Evolutionary conservation across 2,888 invertebrate species (phyloP).

Genomic region (Oeneis ivallda): DNA sequence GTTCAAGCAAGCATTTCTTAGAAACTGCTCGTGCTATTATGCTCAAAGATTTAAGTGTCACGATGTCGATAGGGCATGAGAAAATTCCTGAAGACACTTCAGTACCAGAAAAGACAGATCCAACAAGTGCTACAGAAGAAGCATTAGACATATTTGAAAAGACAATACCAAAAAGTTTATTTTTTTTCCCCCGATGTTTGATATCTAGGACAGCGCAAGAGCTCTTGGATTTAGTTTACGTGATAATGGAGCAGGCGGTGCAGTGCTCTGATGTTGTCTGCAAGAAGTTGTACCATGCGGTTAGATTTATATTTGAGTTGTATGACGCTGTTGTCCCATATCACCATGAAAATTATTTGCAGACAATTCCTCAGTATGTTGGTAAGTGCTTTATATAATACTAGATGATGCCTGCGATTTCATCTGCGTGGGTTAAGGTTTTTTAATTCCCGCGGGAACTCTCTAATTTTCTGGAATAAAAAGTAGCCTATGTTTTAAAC

Average conservation of each 20-base stretch:
- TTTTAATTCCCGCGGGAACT: too few relatives aligned
- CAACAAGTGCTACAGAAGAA: conserved; percentile 51
- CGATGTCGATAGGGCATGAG: conserved; percentile 81
- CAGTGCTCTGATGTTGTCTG: conserved; percentile 83
- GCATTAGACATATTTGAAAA: conserved; percentile 66
- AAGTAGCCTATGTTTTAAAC: too few relatives aligned
- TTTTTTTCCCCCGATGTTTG: conserved; percentile 80
- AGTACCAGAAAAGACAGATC: conserved; percentile 26
- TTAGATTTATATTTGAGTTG: conserved; percentile 87
- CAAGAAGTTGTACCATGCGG: conserved; percentile 85
- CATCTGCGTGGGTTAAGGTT: too few relatives aligned
- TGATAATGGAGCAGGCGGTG: conserved; percentile 85
- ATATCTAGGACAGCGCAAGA: conserved; percentile 84
- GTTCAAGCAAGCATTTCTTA: conserved; percentile 87
- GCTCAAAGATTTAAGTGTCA: conserved; percentile 90
- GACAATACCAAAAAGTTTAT: conserved; percentile 68
- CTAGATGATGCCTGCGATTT: neutral
- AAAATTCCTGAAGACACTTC: conserved; percentile 53
- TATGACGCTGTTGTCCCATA: conserved; percentile 90
- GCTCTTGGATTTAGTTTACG: conserved; percentile 83
- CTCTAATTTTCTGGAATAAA: too few relatives aligned
- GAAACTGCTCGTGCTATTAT: conserved; percentile 87
- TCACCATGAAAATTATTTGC: conserved; percentile 89
- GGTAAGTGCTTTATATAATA: conserved; percentile 72
- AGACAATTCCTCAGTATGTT: conserved; percentile 93